phyloP scores from a whole-genome alignment of 2,113 vertebrate genomes.

The Phainopepla nitens region DNA sequence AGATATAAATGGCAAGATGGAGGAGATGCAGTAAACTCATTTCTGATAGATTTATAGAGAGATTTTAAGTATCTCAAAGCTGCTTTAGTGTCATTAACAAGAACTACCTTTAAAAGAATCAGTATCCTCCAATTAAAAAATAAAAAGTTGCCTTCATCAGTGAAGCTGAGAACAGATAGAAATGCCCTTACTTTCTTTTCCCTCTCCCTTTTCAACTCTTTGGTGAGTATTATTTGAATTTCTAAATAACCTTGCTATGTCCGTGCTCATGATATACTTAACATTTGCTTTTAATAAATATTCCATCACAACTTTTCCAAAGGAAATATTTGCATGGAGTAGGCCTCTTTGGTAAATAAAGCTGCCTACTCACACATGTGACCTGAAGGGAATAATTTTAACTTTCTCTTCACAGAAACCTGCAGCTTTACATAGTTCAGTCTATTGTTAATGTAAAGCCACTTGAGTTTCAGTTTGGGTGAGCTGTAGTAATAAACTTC shows the following conservation, averaged over 20 bases:
- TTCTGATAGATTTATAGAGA: background rate
- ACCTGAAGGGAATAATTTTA: background rate
- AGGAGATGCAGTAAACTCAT: background rate
- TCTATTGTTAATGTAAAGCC: background rate
- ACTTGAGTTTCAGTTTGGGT: background rate
- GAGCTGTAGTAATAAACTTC: background rate
- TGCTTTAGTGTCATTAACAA: background rate
- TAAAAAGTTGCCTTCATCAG: background rate
- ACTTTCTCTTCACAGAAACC: background rate
- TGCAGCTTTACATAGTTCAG: background rate
- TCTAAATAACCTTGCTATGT: background rate
- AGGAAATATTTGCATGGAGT: background rate
- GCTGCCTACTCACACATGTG: background rate
- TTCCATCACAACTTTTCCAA: background rate
- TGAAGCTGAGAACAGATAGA: background rate
- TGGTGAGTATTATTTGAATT: background rate
- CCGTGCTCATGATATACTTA: background rate
- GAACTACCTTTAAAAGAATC: background rate
- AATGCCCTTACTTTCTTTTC: background rate
- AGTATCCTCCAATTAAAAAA: background rate
- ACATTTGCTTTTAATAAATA: background rate
- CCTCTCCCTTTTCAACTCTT: background rate
- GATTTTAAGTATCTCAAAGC: background rate
- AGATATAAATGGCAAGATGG: background rate
- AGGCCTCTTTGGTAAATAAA: background rate